Evolutionary conservation across 1,140 invertebrate species (phyloP).

Genomic region (Drosophila hydei): DNA sequence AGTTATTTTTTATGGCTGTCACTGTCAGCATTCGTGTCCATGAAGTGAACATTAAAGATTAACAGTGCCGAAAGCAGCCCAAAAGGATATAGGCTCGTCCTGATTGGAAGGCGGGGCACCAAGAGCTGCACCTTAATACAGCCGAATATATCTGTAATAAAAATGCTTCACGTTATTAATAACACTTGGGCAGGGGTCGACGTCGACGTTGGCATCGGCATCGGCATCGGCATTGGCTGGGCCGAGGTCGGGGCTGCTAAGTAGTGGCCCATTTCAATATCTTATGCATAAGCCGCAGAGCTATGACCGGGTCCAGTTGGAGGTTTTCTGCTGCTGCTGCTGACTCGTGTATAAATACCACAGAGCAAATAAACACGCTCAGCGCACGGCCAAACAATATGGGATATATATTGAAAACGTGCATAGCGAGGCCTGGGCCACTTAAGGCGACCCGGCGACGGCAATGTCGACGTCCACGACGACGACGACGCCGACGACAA

Average conservation of each 20-base stretch:
- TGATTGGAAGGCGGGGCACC: slow-evolving; percentile 7
- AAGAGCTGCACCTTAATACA: slow-evolving; percentile 59
- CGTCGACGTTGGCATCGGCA: slow-evolving; percentile 3
- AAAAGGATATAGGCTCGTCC: slow-evolving; percentile 4
- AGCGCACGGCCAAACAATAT: slow-evolving; percentile 77
- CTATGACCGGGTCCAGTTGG: slow-evolving; percentile 17
- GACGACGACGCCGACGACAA: not conserved
- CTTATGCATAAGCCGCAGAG: slow-evolving; percentile 64
- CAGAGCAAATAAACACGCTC: slow-evolving; percentile 76
- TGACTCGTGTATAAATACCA: slow-evolving; percentile 69
- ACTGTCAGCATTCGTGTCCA: slow-evolving; percentile 46
- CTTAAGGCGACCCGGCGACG: slow-evolving; percentile 60
- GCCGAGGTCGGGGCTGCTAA: slow-evolving; percentile 24
- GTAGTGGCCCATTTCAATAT: slow-evolving; percentile 71
- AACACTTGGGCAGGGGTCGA: slow-evolving; percentile 47
- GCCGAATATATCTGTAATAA: slow-evolving; percentile 65
- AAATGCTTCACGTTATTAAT: slow-evolving; percentile 70
- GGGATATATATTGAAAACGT: slow-evolving; percentile 81
- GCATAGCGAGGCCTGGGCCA: slow-evolving; percentile 55
- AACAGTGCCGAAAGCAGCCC: slow-evolving; percentile 31
- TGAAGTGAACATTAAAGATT: slow-evolving; percentile 68
- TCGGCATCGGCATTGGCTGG: not conserved
- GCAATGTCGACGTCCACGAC: not conserved
- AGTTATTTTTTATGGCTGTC: slow-evolving; percentile 67
- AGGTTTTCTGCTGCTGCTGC: slow-evolving; percentile 3